A percentile compares a stretch with the other conserved stretches of the same genome.
Evolutionary conservation across 2,113 vertebrate species (phyloP).

Genomic region (Melanocharis versteri): DNA sequence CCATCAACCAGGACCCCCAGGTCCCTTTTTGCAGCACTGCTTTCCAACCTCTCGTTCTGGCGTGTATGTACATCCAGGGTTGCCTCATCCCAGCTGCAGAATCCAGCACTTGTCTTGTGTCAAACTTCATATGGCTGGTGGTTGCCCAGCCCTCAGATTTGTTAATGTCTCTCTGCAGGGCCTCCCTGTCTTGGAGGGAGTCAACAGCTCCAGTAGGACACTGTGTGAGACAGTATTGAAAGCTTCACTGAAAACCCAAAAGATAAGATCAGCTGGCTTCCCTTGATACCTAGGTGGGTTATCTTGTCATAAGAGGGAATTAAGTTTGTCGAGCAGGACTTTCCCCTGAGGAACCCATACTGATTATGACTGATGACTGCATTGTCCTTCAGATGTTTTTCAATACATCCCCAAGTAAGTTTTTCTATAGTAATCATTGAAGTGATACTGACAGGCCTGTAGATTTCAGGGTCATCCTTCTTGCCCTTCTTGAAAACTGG

Average conservation of each 20-base stretch:
- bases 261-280: neutral
- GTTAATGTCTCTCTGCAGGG: neutral
- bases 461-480: neutral
- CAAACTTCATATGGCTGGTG: neutral
- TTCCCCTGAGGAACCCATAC: neutral
- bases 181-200: rapidly evolving
- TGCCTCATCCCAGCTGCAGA: neutral
- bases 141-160: neutral
- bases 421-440: neutral
- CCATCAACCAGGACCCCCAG: rapidly evolving
- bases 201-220: neutral
- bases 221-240: neutral
- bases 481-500: neutral
- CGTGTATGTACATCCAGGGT: neutral
- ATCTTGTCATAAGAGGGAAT: neutral
- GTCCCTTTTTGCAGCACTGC: rapidly evolving
- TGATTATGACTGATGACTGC: neutral
- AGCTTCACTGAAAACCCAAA: neutral
- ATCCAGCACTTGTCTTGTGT: neutral
- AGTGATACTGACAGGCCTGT: neutral
- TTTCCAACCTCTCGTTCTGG: neutral
- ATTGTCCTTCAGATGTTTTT: neutral
- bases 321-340: neutral
- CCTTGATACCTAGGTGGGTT: neutral
- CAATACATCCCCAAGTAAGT: neutral